Base-by-base conservation (phyloP, 2,888 invertebrate species). In the Marronus borbonicus region DNA sequence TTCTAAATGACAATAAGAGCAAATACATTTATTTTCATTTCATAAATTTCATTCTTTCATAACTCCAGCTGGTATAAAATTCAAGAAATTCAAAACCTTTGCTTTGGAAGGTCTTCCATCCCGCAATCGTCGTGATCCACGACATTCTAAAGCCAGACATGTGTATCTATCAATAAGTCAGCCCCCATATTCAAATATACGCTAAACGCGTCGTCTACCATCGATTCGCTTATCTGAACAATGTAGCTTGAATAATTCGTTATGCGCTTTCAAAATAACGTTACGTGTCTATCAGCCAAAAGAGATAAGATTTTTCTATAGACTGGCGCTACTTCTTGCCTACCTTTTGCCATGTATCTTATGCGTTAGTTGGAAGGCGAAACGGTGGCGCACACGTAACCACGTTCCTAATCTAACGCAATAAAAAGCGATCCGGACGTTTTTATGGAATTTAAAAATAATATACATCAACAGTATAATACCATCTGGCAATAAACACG, bases 401-500 rank as follows among this genome's bases (percentile, higher is more conserved):
- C 39, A 58, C 55, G 31, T 72, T 72, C 72, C 31, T 72, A 72
- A 72, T 72, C 58, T 58, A 58, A 72, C 14, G 58, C 72, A 58
- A 72, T 72, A 72, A 72, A 72, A 72, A 72, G 58, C 58, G 39
- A 39, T 55, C 17, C 72, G 60, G 72, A 72, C 72, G 72, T 72
- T 72, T 72, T 72, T 72, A 72, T 72, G 58, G 72, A 72, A 72
- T 72, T 72, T 72, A 72, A 72, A 72, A 72, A 72, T 72, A 72
- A 72, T 72, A 72, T 72, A 72, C 72, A 72, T 72, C 72, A 72
- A 72, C 72, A 72, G 60, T 39, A 72, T 72, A 72, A 72, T 72
- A 72, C 72, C 72, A 72, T 72, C 72, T 72, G 58, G 72, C 58
- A 72, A 58, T 72, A 72, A 72, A 72, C 72, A 72, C 72, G 60